Base-by-base conservation (phyloP, 2,888 invertebrate species). In the Hofmannophila pseudospretella region DNA sequence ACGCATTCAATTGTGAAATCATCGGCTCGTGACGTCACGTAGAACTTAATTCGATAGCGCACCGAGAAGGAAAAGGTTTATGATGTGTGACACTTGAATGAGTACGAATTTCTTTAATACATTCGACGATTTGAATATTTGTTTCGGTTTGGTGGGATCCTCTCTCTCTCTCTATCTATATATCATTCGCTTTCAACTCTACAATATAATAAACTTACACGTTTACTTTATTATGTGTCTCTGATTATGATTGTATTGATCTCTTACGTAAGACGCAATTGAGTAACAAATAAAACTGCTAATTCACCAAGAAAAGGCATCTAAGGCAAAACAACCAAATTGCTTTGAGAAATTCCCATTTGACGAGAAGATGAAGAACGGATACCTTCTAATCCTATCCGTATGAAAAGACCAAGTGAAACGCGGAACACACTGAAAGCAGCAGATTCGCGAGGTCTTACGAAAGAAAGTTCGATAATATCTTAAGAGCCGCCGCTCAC, bases 1-100 rank as follows among this genome's bases (percentile, higher is more conserved):
- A 78, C 64, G 53, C 63, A 74, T 76, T 76, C 70, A 69, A 77
- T 71, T 71, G 71, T 67, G 59, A 67, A 74, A 72, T 66, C 67
- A 67, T 62, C 58, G 63, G 55, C 69, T 70, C 58, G 61, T 67
- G 68, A 64, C 67, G 67, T 75, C 75, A 73, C 68, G 61, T 67
- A 4, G 10, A 14, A 26, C 9, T 67, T 71, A 68, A 71, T 69
- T 67, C 61, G 60, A 71, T 68, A 67, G 54, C 59, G 50, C 58
- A 63, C 60, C 57, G 44, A 53, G 51, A 65, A 52, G 50, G 51
- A 56, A 53, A 47, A 41, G 46, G 54, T 54, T 59, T 58, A 9
- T 9, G 10, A 9, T 9, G 30, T 8, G 16, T 16, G 11, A n/a
- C n/a, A 41, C 46, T 56, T 52, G 53, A 58, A 51, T 51, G 51